These are phyloP conservation scores for Pteropus alecto DNA, from an alignment of 2,113 vertebrate species.

Conservation along the genomic window DNA sequence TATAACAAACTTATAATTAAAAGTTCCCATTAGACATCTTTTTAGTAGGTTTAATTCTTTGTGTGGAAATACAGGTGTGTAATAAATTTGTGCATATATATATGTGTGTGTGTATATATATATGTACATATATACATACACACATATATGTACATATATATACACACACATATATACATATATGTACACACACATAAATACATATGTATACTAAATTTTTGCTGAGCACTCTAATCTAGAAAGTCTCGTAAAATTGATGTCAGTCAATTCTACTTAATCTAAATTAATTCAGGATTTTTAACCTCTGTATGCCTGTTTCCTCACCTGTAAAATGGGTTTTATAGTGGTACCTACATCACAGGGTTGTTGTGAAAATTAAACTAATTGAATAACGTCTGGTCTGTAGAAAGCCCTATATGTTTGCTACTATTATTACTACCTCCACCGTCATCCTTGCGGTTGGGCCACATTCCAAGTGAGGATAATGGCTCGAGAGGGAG, in stretches of 20 bases:
- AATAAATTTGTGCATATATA: not conserved
- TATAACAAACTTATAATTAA: not conserved
- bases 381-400: not conserved
- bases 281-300: not conserved
- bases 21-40: not conserved
- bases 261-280: not conserved
- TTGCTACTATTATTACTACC: not conserved
- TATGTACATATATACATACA: not conserved
- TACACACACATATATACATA: not conserved
- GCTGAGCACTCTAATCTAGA: not conserved
- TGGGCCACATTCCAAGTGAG: not conserved
- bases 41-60: not conserved
- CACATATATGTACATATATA: too few species aligned
- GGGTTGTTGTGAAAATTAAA: not conserved
- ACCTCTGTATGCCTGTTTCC: not conserved
- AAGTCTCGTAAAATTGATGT: not conserved
- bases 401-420: not conserved
- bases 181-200: not conserved
- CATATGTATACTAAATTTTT: not conserved
- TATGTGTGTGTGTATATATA: not conserved
- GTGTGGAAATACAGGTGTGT: not conserved
- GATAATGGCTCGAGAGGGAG: not conserved
- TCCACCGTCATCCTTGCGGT: not conserved
- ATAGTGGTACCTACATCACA: not conserved
- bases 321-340: not conserved